These are phyloP conservation scores for Crepidodera aurea DNA, from an alignment of 2,888 invertebrate genomes.

Conservation along the genomic window DNA sequence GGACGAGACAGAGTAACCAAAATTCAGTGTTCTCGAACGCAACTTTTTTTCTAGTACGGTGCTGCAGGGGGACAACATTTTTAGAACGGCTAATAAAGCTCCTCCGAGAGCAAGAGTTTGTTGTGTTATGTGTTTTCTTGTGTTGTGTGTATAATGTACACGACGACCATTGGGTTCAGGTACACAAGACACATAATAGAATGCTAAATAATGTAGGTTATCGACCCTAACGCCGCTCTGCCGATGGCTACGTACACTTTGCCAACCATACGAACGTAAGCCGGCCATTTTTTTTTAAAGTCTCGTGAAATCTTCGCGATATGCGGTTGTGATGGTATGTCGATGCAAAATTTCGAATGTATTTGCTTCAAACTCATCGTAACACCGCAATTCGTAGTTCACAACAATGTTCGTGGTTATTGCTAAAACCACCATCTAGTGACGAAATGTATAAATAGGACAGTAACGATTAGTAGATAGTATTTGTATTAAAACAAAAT, in stretches of 20 bases:
- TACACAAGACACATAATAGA: constrained; percentile 57
- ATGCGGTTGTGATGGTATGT: constrained; percentile 9
- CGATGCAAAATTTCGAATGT: constrained; percentile 17
- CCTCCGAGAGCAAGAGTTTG: constrained; percentile 44
- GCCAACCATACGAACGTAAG: constrained; percentile 26
- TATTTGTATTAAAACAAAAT: too few relatives aligned
- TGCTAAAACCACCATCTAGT: neutral
- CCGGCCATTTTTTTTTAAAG: constrained; percentile 32
- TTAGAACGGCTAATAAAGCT: constrained; percentile 60
- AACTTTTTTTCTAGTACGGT: constrained; percentile 1
- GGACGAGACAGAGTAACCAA: too few relatives aligned
- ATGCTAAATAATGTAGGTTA: constrained; percentile 63
- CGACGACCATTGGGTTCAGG: constrained; percentile 56
- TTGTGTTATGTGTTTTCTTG: constrained; percentile 38
- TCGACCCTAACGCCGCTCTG: constrained; percentile 54
- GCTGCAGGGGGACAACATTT: constrained; percentile 52
- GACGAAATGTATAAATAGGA: too few relatives aligned
- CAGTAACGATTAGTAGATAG: too few relatives aligned
- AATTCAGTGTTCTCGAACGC: too few relatives aligned
- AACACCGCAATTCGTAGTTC: neutral
- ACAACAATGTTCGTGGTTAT: too few relatives aligned
- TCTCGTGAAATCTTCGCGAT: constrained; percentile 33
- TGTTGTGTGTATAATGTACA: constrained; percentile 41
- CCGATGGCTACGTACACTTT: constrained; percentile 31
- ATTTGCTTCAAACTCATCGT: neutral